These are phyloP conservation scores for Dunckerocampus dactyliophorus DNA, from an alignment of 2,113 vertebrate genomes.

Conservation along the genomic window DNA sequence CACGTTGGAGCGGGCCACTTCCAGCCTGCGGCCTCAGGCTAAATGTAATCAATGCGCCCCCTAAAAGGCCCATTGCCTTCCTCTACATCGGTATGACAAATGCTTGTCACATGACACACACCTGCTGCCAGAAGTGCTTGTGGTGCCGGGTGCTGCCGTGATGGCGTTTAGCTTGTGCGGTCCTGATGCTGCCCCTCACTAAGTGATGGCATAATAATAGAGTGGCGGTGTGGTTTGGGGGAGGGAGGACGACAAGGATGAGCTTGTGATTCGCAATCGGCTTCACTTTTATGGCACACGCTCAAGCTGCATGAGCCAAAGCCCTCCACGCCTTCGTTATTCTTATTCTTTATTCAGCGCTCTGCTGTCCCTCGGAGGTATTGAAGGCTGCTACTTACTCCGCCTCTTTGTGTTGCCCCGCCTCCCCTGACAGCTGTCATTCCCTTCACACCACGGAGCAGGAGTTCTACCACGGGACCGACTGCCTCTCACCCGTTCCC, in stretches of 20 bases:
- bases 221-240: conserved; percentile 13
- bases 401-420: conserved; percentile 2
- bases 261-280: conserved; percentile 59
- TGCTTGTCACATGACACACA: conserved; percentile 48
- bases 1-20: conserved; percentile 38
- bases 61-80: conserved; percentile 64
- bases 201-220: conserved; percentile 51
- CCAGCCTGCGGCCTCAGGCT: conserved; percentile 44
- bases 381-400: conserved; percentile 29
- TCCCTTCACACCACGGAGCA: conserved; percentile 90
- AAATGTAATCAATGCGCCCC: conserved; percentile 64
- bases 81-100: conserved; percentile 52
- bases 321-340: conserved; percentile 60
- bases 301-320: conserved; percentile 41
- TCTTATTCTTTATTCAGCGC: conserved; percentile 16
- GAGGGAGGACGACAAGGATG: conserved; percentile 43
- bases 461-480: conserved; percentile 88
- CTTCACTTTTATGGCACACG: conserved; percentile 50
- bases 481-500: conserved; percentile 85
- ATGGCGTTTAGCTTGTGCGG: conserved; percentile 44
- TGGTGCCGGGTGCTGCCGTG: not conserved
- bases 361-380: conserved; percentile 42
- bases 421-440: conserved; percentile 81
- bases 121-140: conserved; percentile 22
- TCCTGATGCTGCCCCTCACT: conserved; percentile 44